Percentiles rank a stretch among this genome's conserved stretches.
Evolutionary conservation across 2,113 vertebrate genomes (phyloP).

Genomic region (Cricetomys ansorgei): DNA sequence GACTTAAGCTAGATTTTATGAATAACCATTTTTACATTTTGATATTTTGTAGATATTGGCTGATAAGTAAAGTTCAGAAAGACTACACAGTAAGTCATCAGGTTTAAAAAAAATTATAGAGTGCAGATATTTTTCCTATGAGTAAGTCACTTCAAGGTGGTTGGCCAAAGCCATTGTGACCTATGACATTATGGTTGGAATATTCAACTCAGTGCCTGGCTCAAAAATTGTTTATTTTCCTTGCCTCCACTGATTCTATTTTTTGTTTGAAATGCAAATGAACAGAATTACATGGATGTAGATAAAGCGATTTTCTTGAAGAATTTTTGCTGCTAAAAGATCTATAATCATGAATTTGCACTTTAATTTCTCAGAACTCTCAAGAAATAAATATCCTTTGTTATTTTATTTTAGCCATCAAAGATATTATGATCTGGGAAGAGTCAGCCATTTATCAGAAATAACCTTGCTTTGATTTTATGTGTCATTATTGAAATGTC

Average conservation of each 20-base stretch:
- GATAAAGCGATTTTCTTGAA: constrained; percentile 31
- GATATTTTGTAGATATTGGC: constrained; percentile 50
- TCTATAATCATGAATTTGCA: constrained; percentile 1
- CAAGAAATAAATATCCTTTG: constrained; percentile 31
- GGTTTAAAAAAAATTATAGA: background rate
- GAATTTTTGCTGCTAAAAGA: constrained; percentile 35
- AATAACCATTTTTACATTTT: background rate
- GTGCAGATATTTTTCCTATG: background rate
- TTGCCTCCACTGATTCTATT: constrained; percentile 22
- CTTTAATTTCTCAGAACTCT: background rate
- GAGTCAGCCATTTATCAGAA: constrained; percentile 42
- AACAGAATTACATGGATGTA: background rate
- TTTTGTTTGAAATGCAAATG: constrained; percentile 32
- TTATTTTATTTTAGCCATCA: constrained; percentile 47
- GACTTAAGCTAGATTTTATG: constrained; percentile 16
- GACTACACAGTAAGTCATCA: background rate
- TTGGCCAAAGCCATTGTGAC: constrained; percentile 20
- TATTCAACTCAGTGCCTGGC: constrained; percentile 57
- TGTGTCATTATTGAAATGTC: background rate
- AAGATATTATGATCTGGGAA: constrained; percentile 12
- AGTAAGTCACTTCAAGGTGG: background rate
- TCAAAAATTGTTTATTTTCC: constrained; percentile 57
- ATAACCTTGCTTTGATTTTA: constrained; percentile 33
- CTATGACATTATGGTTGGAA: constrained; percentile 45
- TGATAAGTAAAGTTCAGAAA: constrained; percentile 12